phyloP scores from a whole-genome alignment of 2,888 invertebrate species.

The Dimorphilus gyrociliatus region DNA sequence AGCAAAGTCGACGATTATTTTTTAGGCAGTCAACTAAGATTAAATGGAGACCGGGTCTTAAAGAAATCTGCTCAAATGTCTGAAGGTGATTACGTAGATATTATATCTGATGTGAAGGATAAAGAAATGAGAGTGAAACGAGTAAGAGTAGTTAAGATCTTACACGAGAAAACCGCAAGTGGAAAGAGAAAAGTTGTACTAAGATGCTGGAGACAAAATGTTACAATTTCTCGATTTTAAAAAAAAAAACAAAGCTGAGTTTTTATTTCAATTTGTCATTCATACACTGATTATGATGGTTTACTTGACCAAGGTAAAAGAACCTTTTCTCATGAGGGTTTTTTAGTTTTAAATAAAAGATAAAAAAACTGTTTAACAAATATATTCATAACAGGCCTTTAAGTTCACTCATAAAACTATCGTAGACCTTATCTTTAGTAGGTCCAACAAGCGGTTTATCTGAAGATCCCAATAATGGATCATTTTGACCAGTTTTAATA shows the following conservation, averaged over 20 bases:
- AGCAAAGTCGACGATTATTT: constrained; percentile 64
- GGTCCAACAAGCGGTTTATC: constrained; percentile 17
- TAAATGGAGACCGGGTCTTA: constrained; percentile 56
- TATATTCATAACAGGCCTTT: constrained; percentile 58
- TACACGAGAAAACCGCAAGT: constrained; percentile 3
- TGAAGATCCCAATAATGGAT: constrained; percentile 8
- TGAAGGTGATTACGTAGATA: constrained; percentile 59
- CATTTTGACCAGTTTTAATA: constrained; percentile 5
- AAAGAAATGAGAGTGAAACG: constrained; percentile 8
- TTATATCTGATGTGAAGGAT: constrained; percentile 49
- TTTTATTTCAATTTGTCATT: too few species aligned
- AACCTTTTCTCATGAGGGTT: too few species aligned
- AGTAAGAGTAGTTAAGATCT: constrained; percentile 8
- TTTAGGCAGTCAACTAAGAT: constrained; percentile 60
- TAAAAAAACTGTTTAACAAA: constrained; percentile 3
- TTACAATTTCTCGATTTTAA: too few species aligned
- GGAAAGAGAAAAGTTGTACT: constrained; percentile 4
- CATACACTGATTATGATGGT: too few species aligned
- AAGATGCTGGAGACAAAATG: constrained; percentile 4
- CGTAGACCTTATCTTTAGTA: constrained; percentile 92
- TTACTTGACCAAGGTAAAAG: too few species aligned
- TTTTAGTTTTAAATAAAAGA: too few species aligned
- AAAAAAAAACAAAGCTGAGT: too few species aligned
- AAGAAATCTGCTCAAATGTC: constrained; percentile 53
- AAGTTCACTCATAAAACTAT: constrained; percentile 98